Evolutionary conservation across 1,140 invertebrate genomes (phyloP), one percentile per base, ranked within the genome.

Genomic region (Apis cerana): DNA sequence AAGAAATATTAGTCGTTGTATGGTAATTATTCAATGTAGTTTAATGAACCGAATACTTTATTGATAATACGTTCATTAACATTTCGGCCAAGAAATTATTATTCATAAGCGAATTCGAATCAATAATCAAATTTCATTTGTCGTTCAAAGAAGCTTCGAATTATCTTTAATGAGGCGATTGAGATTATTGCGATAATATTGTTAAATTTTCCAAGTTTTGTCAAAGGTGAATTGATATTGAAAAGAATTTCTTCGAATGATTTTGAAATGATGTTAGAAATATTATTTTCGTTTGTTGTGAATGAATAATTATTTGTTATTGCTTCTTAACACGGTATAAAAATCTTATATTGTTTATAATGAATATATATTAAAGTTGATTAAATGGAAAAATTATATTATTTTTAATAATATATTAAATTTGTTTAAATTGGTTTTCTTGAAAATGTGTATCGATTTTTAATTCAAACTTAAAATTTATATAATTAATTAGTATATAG

Each of bases 51-150:
- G 43, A 67, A 74, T 77, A 80, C 80, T 88, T 88, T 78, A 87
- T 88, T 62, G 76, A 67, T 82, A 80, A 88, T 85, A 80, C 67
- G 83, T 88, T 88, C 79, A 80, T 88, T 88, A 85, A 88, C 62
- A 80, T 82, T 85, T 74, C 52, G 62, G 48, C 19, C 64, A 85
- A 67, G 71, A 43, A 64, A 43, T 43, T n/a, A 79, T 87, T 79
- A 85, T 79, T 84, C 74, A 43, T 12, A 52, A n/a, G 62, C 43
- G 15, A 33, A 33, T 10, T 72, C 21, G 13, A 54, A 64, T 80
- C 59, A 33, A 43, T 33, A 43, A 43, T 27, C 48, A 71, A 58
- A 11, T 21, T 59, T 11, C 54, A 50, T 15, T 23, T 43, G 33
- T 43, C 5, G 33, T 43, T 43, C 5, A 10, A 67, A 81, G 70